Base-by-base conservation (phyloP, 64 coral and sea anemone species). In the Actinia equina region DNA sequence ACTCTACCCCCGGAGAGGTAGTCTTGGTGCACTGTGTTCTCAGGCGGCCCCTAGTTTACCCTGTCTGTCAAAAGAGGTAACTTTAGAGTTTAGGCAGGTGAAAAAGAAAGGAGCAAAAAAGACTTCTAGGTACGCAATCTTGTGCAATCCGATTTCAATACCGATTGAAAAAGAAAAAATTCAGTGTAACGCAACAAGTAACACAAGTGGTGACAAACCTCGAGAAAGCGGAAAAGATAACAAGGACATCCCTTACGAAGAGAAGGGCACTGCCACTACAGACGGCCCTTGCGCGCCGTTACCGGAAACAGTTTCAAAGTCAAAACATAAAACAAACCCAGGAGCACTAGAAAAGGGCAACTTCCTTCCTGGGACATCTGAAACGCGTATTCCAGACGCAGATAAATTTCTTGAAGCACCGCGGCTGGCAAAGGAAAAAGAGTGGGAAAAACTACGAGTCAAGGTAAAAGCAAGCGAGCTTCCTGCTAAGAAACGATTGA, bases 31-130 rank as follows among this genome's bases (percentile, higher is more conserved):
- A 1, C 44, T 81, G n/a, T 81, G 42, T 81, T 81, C 78, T 52
- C 78, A 81, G 45, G 14, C 43, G 22, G 78, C 17, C 5, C 78
- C 78, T 81, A 81, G 49, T 22, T 20, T 81, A 20, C 43, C 42
- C 17, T 20, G 78, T 81, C 78, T 81, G 8, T 81, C 49, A 8
- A 81, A 81, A 81, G 43, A 23, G 49, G 78, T 81, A 37, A 81
- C 43, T 46, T 81, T 81, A 81, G 49, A 52, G 12, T 81, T 81
- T 52, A 81, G 78, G 5, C n/a, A 44, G 5, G 44, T 6, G 42
- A 52, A 81, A 81, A 81, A 52, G 78, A 52, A n/a, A 81, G 78
- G 45, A 49, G 22, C 44, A 7, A 74, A 16, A 74, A 74, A 74
- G 25, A 74, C 69, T 74, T 74, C 69, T 74, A 26, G 69, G 13